Conservation (phyloP, 2,888 invertebrate genomes). For the Reticulitermes lucifugus region DNA sequence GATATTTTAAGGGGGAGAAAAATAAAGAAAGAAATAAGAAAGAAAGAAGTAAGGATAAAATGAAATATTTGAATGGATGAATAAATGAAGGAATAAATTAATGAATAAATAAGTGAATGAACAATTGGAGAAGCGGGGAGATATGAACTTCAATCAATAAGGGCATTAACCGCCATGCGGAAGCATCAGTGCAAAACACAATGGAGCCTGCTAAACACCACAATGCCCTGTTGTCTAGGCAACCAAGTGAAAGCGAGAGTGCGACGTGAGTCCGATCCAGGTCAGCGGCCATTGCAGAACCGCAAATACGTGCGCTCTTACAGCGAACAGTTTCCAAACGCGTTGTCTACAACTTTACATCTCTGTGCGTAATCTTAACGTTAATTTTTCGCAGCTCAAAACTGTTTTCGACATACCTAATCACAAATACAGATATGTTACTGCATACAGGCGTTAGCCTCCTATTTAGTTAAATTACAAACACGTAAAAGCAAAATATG, state of each 20-base stretch:
- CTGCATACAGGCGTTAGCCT: too few relatives aligned
- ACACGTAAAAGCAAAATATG: too few relatives aligned
- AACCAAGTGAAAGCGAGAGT: constrained; percentile 5
- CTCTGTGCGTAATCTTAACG: too few relatives aligned
- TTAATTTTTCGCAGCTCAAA: too few relatives aligned
- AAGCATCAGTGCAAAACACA: not conserved
- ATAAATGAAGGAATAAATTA: not conserved
- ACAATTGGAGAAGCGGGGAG: not conserved
- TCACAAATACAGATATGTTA: too few relatives aligned
- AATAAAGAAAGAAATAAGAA: too few relatives aligned
- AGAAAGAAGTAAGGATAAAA: too few relatives aligned
- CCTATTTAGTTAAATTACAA: too few relatives aligned
- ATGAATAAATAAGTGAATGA: not conserved
- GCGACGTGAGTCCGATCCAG: not conserved
- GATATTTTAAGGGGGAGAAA: too few relatives aligned
- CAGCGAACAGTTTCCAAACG: not conserved
- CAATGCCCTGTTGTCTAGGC: constrained; percentile 3
- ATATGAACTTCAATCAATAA: not conserved
- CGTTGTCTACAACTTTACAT: too few relatives aligned
- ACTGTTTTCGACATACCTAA: too few relatives aligned
- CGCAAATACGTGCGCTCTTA: not conserved
- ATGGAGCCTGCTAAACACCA: not conserved
- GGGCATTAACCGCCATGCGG: not conserved
- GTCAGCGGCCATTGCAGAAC: not conserved
- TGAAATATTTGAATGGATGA: too few relatives aligned